Base-by-base conservation (phyloP, 2,113 vertebrate species). In the Megaceryle torquata region DNA sequence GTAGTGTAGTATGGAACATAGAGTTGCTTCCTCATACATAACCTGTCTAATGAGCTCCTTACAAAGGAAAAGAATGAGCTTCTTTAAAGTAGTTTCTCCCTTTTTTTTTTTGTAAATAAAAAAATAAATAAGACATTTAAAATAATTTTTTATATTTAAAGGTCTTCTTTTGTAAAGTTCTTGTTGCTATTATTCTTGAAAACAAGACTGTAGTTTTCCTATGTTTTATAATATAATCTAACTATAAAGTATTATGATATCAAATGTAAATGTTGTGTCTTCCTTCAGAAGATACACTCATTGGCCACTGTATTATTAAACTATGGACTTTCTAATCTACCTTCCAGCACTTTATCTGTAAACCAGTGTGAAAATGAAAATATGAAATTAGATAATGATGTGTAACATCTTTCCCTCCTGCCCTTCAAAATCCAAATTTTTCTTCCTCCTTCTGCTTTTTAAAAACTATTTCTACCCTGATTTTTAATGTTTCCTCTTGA, bases 401-500 rank as follows among this genome's bases (percentile, higher is more conserved):
- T 65, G 25, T 67, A 88, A 28, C 3, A 41, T 22, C 5, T 64
- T 92, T 77, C 39, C 28, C 15, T 24, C 7, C 15, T 89, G 12
- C 24, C 41, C 18, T 77, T 75, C 71, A 37, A 50, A 89, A 74
- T 24, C 4, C 10, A 76, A 59, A 41, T 64, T 77, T 82, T 94
- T 64, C 14, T 68, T 88, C 44, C 29, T 60, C 1, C 16, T 50
- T 37, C 37, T 80, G 5, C 31, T 67, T 70, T 86, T 16, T 2
- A 41, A 82, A 83, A 74, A 70, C 50, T 72, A 77, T 67, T 90
- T 89, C 60, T 77, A 63, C 26, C 8, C 11, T 63, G 54, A 80
- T 95, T 95, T 93, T 91, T 86, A 86, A 76, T 82, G 25, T 89
- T 91, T 88, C 71, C 37, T 41, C 74, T 89, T 82, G 65, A 85